Evolutionary conservation across 2,797 vertebrate species (phyloP).

Genomic region (Coracias cyanogaster): DNA sequence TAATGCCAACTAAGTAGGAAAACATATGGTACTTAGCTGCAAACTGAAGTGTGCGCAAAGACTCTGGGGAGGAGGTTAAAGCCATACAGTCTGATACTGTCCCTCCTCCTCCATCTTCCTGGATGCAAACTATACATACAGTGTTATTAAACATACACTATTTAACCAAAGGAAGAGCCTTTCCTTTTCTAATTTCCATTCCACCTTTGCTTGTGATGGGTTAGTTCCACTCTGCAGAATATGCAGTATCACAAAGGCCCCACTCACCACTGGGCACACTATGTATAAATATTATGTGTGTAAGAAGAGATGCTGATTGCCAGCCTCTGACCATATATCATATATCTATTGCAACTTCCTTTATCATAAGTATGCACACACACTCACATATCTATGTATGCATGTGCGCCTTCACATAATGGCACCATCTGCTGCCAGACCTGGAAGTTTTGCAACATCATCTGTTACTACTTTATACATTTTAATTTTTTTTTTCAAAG

Average conservation of each 20-base stretch:
- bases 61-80: slow-evolving; percentile 61
- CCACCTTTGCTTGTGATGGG: background rate
- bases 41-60: slow-evolving; percentile 48
- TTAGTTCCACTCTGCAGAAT: background rate
- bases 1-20: slow-evolving; percentile 60
- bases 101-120: slow-evolving; percentile 46
- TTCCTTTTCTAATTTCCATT: background rate
- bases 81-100: slow-evolving; percentile 4
- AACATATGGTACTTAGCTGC: slow-evolving; percentile 60
- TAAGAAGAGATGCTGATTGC: background rate
- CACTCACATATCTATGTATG: background rate
- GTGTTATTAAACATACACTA: slow-evolving; percentile 3
- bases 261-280: background rate
- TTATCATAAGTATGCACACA: background rate
- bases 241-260: accelerated
- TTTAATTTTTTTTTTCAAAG: background rate
- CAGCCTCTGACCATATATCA: background rate
- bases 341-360: background rate
- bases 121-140: slow-evolving; percentile 14
- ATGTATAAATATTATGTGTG: background rate
- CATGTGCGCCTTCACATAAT: slow-evolving; percentile 35
- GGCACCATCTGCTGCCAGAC: slow-evolving; percentile 60
- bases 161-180: background rate
- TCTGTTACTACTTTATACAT: slow-evolving; percentile 4
- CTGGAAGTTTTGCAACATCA: slow-evolving; percentile 61